Evolutionary conservation across 2,888 invertebrate genomes (phyloP).

Genomic region (Cosmia pyralina): DNA sequence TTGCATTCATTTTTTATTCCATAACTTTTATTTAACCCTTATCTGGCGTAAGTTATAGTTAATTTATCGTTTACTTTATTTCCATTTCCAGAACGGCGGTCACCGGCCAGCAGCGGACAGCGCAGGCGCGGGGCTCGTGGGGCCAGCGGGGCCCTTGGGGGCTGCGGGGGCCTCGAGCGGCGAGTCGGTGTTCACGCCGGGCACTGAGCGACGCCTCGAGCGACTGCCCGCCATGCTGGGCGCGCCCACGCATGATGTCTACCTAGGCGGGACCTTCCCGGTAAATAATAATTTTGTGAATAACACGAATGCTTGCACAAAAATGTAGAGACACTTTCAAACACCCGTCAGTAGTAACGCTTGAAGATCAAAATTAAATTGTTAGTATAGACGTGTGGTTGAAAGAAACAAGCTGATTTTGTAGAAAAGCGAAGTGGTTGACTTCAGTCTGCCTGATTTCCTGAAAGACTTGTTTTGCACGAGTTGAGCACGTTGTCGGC

Average conservation of each 20-base stretch:
- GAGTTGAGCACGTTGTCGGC: not conserved
- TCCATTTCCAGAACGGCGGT: constrained; percentile 73
- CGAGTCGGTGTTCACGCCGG: constrained; percentile 81
- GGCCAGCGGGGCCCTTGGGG: constrained; percentile 39
- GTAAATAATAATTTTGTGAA: constrained; percentile 67
- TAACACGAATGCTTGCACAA: not conserved
- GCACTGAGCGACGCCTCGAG: constrained; percentile 86
- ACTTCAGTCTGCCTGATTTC: not conserved
- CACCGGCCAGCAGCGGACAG: constrained; percentile 65
- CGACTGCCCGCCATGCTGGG: constrained; percentile 86
- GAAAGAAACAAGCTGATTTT: not conserved
- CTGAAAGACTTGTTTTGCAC: not conserved
- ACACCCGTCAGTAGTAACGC: not conserved
- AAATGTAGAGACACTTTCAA: not conserved
- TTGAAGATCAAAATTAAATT: not conserved
- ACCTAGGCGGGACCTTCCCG: constrained; percentile 94
- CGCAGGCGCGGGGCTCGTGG: constrained; percentile 41
- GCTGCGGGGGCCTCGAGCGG: constrained; percentile 63
- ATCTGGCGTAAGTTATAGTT: too few relatives aligned
- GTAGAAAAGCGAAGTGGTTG: not conserved
- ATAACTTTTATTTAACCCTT: too few relatives aligned
- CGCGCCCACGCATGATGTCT: constrained; percentile 92
- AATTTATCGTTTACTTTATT: not conserved
- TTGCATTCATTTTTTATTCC: too few relatives aligned
- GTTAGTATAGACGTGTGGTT: not conserved